A percentile compares a stretch with the other conserved stretches of the same genome.
Conservation (phyloP, 1,140 invertebrate genomes). For the Trichogramma pretiosum region DNA sequence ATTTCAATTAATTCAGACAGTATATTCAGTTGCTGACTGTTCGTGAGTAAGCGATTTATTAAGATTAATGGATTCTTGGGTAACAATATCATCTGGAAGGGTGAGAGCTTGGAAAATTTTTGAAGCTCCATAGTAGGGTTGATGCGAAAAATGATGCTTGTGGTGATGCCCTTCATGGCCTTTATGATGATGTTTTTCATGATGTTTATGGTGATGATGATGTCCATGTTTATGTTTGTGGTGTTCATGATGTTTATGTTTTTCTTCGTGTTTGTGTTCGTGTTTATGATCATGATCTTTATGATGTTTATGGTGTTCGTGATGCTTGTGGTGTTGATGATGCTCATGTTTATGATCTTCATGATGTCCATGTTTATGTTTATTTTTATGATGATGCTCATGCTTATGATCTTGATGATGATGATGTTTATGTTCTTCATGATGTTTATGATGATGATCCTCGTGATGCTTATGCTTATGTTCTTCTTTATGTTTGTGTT, state of each 20-base stretch:
- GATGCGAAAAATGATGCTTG: neutral
- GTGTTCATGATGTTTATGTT: constrained; percentile 3
- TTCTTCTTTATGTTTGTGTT: constrained; percentile 2
- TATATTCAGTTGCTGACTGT: too few relatives aligned
- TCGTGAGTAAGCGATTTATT: too few relatives aligned
- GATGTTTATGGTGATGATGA: constrained; percentile 6
- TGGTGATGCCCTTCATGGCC: constrained; percentile 3
- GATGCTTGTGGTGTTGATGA: constrained; percentile 2
- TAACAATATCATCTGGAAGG: too few relatives aligned
- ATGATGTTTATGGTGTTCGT: neutral
- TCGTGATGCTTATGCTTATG: constrained; percentile 12
- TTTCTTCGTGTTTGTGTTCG: constrained; percentile 4
- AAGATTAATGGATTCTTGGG: too few relatives aligned
- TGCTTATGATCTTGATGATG: constrained; percentile 10
- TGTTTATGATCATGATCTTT: constrained; percentile 2
- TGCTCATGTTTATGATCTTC: neutral
- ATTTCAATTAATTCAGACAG: too few relatives aligned
- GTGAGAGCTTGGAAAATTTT: neutral
- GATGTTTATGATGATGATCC: constrained; percentile 1
- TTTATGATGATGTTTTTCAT: constrained; percentile 5
- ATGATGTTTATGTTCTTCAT: constrained; percentile 3
- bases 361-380: neutral
- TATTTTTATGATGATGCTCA: neutral
- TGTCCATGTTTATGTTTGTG: neutral
- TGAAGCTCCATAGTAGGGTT: too few relatives aligned